phyloP scores from a whole-genome alignment of 2,888 invertebrate genomes.

The Morpho achilles region DNA sequence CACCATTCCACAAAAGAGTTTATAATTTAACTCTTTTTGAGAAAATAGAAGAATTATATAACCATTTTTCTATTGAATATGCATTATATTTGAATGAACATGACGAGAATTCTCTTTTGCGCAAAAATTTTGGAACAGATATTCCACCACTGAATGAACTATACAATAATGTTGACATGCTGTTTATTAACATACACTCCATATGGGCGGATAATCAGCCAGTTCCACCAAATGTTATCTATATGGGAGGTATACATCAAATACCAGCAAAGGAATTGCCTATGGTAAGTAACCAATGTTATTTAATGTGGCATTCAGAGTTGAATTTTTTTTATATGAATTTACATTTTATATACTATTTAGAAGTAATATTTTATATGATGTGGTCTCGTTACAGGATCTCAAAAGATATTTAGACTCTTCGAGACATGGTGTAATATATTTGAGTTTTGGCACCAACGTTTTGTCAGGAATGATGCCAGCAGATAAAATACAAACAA shows the following conservation, averaged over 20 bases:
- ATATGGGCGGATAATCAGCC: slow-evolving; percentile 50
- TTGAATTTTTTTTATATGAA: too few relatives aligned
- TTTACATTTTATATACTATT: too few relatives aligned
- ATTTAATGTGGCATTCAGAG: too few relatives aligned
- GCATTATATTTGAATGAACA: slow-evolving; percentile 15
- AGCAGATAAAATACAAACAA: slow-evolving; percentile 38
- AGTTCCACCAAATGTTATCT: slow-evolving; percentile 51
- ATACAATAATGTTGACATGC: slow-evolving; percentile 43
- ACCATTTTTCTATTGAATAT: slow-evolving; percentile 18
- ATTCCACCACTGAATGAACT: slow-evolving; percentile 34
- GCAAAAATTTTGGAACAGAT: slow-evolving; percentile 34
- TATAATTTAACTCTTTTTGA: slow-evolving; percentile 39
- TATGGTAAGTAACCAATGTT: slow-evolving; percentile 32
- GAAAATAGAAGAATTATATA: slow-evolving; percentile 34
- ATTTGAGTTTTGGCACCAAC: slow-evolving; percentile 65
- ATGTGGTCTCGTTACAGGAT: slow-evolving; percentile 37
- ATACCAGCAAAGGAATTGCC: slow-evolving; percentile 51
- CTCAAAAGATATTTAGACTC: slow-evolving; percentile 50
- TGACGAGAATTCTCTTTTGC: slow-evolving; percentile 27
- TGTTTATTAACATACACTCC: slow-evolving; percentile 58
- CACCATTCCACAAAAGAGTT: slow-evolving; percentile 25
- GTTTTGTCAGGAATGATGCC: slow-evolving; percentile 46
- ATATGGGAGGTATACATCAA: slow-evolving; percentile 59
- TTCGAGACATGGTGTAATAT: slow-evolving; percentile 60
- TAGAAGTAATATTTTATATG: background rate